These are phyloP conservation scores for Carduelis carduelis DNA, from an alignment of 2,797 vertebrate species.

Conservation along the genomic window DNA sequence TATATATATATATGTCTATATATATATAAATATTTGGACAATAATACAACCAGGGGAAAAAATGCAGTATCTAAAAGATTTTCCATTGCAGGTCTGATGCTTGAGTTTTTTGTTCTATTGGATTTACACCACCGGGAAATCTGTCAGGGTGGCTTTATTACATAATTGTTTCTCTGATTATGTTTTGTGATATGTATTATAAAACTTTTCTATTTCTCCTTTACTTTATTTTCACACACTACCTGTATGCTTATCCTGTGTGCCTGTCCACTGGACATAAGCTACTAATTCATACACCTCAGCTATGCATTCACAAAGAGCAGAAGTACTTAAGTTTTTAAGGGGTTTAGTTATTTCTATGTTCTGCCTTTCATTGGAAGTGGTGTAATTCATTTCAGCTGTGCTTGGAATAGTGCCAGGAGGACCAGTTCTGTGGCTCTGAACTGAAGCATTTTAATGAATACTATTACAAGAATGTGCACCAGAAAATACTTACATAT, in stretches of 20 bases:
- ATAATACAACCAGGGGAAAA: not conserved
- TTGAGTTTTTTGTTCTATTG: not conserved
- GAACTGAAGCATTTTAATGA: not conserved
- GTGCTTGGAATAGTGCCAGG: not conserved
- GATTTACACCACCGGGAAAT: not conserved
- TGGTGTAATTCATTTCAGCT: constrained; percentile 8
- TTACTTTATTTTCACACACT: not conserved
- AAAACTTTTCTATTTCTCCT: not conserved
- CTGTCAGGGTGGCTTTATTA: not conserved
- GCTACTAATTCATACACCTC: not conserved
- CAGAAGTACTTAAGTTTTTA: not conserved
- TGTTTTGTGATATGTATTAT: not conserved
- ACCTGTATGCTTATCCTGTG: not conserved
- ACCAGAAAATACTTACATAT: not conserved
- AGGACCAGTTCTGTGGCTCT: not conserved
- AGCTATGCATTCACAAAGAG: not conserved
- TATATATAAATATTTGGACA: not conserved
- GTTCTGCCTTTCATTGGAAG: not conserved
- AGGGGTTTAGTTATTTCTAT: not conserved
- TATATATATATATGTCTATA: too few species aligned
- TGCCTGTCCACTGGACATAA: not conserved
- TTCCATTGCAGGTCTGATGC: not conserved
- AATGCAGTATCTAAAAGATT: not conserved
- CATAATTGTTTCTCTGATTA: not conserved
- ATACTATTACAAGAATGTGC: not conserved